Evolutionary conservation across 2,888 invertebrate genomes (phyloP).

Genomic region (Tortrix viridana): DNA sequence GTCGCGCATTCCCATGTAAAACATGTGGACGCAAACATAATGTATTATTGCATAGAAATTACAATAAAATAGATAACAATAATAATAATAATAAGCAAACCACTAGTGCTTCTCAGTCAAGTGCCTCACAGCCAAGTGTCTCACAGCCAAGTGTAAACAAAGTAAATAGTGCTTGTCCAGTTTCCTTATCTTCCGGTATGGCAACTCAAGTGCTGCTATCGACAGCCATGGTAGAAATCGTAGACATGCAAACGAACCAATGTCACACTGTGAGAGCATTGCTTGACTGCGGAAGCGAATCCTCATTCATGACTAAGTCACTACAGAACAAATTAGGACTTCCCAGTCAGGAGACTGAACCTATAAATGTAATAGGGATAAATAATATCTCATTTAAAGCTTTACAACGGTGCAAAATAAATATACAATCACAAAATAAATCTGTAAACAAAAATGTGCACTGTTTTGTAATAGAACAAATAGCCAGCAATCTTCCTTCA

Average conservation of each 20-base stretch:
- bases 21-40: conserved; percentile 6
- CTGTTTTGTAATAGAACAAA: conserved; percentile 4
- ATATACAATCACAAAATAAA: no score
- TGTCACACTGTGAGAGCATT: no score
- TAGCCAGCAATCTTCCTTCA: neutral
- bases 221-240: no score
- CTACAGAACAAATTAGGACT: no score
- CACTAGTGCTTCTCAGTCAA: neutral
- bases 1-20: neutral
- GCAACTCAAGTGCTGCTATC: neutral
- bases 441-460: neutral
- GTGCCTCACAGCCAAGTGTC: no score
- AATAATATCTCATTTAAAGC: no score
- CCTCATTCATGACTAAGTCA: no score
- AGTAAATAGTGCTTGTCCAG: neutral
- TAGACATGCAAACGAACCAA: no score
- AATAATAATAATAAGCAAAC: neutral
- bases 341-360: no score
- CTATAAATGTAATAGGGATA: no score
- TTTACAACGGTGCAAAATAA: no score
- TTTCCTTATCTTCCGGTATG: conserved; percentile 5
- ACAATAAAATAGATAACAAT: neutral
- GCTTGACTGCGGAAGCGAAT: no score
- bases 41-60: neutral
- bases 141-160: neutral